Percentiles rank a stretch among this genome's conserved stretches.
Conservation (phyloP, 1,140 invertebrate species). For the Acromyrmex heyeri region DNA sequence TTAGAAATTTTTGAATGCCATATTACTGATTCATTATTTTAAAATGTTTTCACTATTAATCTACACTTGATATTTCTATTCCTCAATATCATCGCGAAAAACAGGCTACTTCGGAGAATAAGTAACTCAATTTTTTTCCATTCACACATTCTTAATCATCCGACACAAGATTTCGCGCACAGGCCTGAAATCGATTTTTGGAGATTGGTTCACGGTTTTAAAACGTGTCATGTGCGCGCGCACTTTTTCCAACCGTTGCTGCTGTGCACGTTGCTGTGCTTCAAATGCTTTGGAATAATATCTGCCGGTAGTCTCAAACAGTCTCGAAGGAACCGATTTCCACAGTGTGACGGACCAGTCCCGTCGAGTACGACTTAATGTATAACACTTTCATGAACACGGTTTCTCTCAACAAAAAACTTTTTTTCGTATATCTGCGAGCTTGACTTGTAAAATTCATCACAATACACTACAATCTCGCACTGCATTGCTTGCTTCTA, state of each 20-base stretch:
- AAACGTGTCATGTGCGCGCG: conserved; percentile 16
- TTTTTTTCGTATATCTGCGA: background rate
- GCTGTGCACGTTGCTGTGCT: background rate
- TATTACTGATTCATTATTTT: background rate
- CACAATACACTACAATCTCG: background rate
- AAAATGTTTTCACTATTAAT: background rate
- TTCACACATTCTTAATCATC: background rate
- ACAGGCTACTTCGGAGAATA: too few relatives aligned
- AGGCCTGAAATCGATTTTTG: background rate
- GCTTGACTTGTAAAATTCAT: background rate
- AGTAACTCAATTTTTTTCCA: background rate
- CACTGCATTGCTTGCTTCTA: too few relatives aligned
- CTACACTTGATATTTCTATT: background rate
- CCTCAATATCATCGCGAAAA: background rate
- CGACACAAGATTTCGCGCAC: background rate
- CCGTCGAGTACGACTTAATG: background rate
- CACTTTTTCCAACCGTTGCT: conserved; percentile 42
- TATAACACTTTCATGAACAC: background rate
- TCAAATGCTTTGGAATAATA: background rate
- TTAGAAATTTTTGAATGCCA: background rate
- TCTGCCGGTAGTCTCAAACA: background rate
- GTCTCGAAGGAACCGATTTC: background rate
- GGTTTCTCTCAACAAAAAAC: background rate
- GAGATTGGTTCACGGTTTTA: background rate
- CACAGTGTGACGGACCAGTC: background rate